Evolutionary conservation across 1,140 invertebrate genomes (phyloP), one percentile per base, ranked within the genome.

Genomic region (Gonioctena quinquepunctata): DNA sequence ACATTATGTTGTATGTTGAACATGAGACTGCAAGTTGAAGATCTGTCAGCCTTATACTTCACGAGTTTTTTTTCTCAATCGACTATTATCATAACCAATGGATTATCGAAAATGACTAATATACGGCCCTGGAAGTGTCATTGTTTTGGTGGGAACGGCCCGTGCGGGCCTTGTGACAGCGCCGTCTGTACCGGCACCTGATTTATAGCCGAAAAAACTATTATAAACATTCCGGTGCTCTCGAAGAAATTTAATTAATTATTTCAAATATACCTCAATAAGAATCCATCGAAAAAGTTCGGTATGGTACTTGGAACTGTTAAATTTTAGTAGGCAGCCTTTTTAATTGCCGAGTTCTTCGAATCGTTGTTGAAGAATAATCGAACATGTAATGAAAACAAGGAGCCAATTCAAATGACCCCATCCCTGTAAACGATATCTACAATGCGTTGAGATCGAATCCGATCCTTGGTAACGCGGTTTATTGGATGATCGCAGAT

Each of bases 231-330:
- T 77, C 77, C 76, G 26, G 26, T 64, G 76, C 72, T 71, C 68
- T 71, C 71, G 67, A 76, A 79, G 76, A 79, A 79, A 79, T 79
- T 79, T 79, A 79, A 79, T 79, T 79, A 79, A 79, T 79, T 76
- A 79, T 77, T 77, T 76, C 72, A 73, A 77, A 77, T 75, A 77
- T 76, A 72, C 77, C 67, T 70, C 76, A 77, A 79, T 79, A 77
- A 79, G 77, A 77, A 77, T 79, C 70, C 68, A 68, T 28, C 63
- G 56, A 76, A 78, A 79, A 79, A 79, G 21, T 62, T 62, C 60
- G 67, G 75, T 73, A 75, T 76, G 72, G 70, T 79, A 79, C 76
- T 77, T 61, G 76, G 77, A 77, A 76, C 76, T 76, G 72, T 77
- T 79, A 77, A 79, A 79, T 79, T 77, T 79, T 73, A 77, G 74